phyloP scores from a whole-genome alignment of 2,888 invertebrate species.

The Nomada flava region DNA sequence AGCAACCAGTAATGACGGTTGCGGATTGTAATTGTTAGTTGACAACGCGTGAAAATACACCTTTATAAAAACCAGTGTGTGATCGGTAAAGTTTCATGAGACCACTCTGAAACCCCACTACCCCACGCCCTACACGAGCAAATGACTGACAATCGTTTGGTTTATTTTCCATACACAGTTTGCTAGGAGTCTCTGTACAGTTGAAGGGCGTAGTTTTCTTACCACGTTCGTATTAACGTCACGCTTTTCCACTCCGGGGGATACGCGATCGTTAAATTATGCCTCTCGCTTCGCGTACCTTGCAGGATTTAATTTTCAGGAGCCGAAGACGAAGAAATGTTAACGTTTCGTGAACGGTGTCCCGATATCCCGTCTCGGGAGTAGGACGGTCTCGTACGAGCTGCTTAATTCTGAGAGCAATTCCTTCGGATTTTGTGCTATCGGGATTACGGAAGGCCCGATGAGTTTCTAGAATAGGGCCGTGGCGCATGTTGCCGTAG shows the following conservation, averaged over 20 bases:
- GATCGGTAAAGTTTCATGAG: no score
- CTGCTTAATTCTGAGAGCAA: constrained; percentile 80
- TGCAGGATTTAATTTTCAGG: constrained; percentile 25
- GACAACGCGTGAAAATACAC: no score
- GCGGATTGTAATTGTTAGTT: no score
- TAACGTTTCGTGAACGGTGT: constrained; percentile 23
- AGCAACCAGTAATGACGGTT: no score
- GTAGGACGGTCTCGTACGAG: constrained; percentile 64
- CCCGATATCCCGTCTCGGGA: constrained; percentile 29
- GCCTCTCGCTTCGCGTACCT: constrained; percentile 1
- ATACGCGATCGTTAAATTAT: constrained; percentile 19
- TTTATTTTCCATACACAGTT: no score
- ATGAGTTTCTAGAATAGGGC: constrained; percentile 81
- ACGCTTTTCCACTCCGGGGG: no score
- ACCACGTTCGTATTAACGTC: not conserved
- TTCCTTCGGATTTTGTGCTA: constrained; percentile 79
- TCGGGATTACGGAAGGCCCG: constrained; percentile 81
- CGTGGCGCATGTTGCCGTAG: constrained; percentile 67
- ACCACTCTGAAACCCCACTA: no score
- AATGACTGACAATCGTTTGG: no score
- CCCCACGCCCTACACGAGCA: no score
- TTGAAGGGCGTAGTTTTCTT: no score
- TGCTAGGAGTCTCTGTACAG: no score
- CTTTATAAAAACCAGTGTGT: no score
- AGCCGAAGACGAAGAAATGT: constrained; percentile 32